Base-by-base conservation (phyloP, 2,888 invertebrate genomes). In the Orthonychiurus folsomi region DNA sequence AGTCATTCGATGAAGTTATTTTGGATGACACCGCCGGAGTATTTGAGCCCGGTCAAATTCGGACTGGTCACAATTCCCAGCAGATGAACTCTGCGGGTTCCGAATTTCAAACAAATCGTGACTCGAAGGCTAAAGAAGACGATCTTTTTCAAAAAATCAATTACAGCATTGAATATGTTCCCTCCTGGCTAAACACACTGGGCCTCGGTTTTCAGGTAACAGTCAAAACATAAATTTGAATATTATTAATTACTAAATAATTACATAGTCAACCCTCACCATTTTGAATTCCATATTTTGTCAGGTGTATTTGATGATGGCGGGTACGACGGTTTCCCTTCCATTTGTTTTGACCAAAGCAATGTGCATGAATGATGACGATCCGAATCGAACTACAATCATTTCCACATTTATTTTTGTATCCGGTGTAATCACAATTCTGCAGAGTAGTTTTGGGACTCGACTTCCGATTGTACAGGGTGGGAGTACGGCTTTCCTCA, bases 321-420 rank as follows among this genome's bases (percentile, higher is more conserved):
- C 90, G 65, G 89, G 89, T 0, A 87, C 87, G 0, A 89, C 89
- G 50, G 86, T 90, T 3, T 85, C 88, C 1, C 87, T 89, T 69
- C 89, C 89, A 0, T 87, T 89, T 74, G 85, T 90, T 66, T 77
- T 90, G 64, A 86, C 87, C 20, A 86, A 87, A 0, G 86, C 87
- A 1, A 81, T 90, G 12, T 90, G 89, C 76, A 87, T 89, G 84
- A 80, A 80, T 56, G 85, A 86, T 69, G 83, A 85, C 50, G 87
- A 88, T 76, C 86, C 87, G 0, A 83, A 84, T 64, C 79, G 86
- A 50, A 86, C 87, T 66, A 82, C 86, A 73, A 86, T 89, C 63
- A 86, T 88, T 65, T 87, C 87, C 1, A 88, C 88, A 0, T 88
- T 88, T 85, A 86, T 89, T 68, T 87, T 89, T 74, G 86, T 88